These are phyloP conservation scores for Pollenia griseotomentosa DNA, from an alignment of 2,888 invertebrate species.

Conservation along the genomic window DNA sequence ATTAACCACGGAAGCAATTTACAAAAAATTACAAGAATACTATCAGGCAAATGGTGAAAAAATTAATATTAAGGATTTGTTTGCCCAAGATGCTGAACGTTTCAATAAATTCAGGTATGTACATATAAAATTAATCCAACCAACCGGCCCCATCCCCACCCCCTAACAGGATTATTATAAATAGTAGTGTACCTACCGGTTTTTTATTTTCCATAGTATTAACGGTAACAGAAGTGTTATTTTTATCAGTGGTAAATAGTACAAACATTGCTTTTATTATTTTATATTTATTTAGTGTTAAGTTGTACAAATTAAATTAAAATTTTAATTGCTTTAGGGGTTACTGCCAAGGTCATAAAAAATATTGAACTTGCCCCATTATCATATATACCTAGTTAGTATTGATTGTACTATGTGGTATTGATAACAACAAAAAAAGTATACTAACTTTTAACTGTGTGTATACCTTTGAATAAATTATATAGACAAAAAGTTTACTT, in stretches of 20 bases:
- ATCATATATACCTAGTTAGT: neutral
- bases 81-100: slow-evolving; percentile 91
- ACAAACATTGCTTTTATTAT: slow-evolving; percentile 1
- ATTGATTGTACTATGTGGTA: neutral
- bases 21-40: slow-evolving; percentile 90
- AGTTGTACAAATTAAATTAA: slow-evolving; percentile 17
- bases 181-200: slow-evolving; percentile 48
- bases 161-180: neutral
- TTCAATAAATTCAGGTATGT: slow-evolving; percentile 95
- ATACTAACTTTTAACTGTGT: slow-evolving; percentile 18
- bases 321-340: slow-evolving; percentile 48
- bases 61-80: slow-evolving; percentile 93
- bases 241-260: slow-evolving; percentile 5
- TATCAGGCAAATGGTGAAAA: slow-evolving; percentile 89
- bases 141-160: neutral
- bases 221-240: too few species aligned
- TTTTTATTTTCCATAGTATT: slow-evolving; percentile 15
- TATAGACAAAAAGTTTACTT: neutral
- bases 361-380: slow-evolving; percentile 52
- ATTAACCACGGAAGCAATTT: slow-evolving; percentile 88
- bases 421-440: slow-evolving; percentile 9
- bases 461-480: slow-evolving; percentile 41
- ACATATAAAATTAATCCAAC: slow-evolving; percentile 8
- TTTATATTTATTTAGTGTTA: slow-evolving; percentile 24
- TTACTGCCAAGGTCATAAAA: slow-evolving; percentile 70